phyloP scores from a whole-genome alignment of 2,113 vertebrate genomes.

The Lutjanus erythropterus region DNA sequence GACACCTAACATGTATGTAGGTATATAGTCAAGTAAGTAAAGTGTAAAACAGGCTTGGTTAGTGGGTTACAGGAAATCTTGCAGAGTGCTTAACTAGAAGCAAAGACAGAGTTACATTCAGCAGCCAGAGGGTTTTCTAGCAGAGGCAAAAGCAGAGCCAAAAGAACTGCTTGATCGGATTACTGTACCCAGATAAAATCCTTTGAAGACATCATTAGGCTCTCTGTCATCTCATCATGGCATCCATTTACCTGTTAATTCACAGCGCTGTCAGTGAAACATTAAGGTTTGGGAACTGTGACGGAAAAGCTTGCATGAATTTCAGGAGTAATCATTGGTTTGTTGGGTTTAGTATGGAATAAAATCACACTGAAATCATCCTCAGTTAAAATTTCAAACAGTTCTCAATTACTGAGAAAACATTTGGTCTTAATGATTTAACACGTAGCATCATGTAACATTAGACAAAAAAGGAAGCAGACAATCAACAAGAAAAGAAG shows the following conservation, averaged over 20 bases:
- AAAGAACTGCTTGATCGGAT: slow-evolving; percentile 55
- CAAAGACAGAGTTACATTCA: slow-evolving; percentile 34
- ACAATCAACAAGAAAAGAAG: neutral
- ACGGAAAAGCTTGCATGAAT: neutral
- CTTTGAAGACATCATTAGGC: slow-evolving; percentile 82
- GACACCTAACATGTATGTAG: neutral
- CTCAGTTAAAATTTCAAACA: too few species aligned
- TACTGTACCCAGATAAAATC: slow-evolving; percentile 93
- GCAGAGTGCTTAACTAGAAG: slow-evolving; percentile 34
- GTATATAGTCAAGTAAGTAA: neutral
- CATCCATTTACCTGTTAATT: slow-evolving; percentile 93
- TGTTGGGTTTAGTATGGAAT: neutral
- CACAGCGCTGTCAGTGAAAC: slow-evolving; percentile 71
- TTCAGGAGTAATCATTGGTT: neutral
- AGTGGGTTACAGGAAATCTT: slow-evolving; percentile 71
- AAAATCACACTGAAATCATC: slow-evolving; percentile 16
- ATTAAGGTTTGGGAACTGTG: neutral
- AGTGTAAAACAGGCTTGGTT: slow-evolving; percentile 55
- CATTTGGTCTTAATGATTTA: too few species aligned
- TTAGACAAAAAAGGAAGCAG: too few species aligned
- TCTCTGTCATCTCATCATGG: slow-evolving; percentile 85
- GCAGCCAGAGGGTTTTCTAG: slow-evolving; percentile 52
- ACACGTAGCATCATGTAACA: too few species aligned
- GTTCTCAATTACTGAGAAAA: too few species aligned
- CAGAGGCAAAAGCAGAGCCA: slow-evolving; percentile 46